A percentile compares a stretch with the other conserved stretches of the same genome.
These are phyloP conservation scores for Chinchilla lanigera DNA, from an alignment of 2,113 vertebrate genomes.

Conservation along the genomic window DNA sequence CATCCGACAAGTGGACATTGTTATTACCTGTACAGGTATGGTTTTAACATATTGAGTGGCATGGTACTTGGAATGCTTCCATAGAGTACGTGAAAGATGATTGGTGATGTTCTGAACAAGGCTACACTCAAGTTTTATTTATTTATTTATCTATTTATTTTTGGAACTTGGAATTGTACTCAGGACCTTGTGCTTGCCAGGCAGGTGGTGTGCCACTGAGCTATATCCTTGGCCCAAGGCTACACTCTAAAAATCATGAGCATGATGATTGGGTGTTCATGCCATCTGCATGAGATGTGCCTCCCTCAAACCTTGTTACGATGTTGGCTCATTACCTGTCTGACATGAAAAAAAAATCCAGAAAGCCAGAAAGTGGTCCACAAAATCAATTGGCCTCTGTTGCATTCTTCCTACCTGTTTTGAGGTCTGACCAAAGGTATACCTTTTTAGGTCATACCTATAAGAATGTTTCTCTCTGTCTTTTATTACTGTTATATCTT, in stretches of 20 bases:
- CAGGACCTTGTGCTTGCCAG: no score
- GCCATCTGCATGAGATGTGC: no score
- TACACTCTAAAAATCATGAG: no score
- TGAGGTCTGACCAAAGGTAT: not conserved
- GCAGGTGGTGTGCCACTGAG: no score
- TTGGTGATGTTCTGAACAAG: slow-evolving; percentile 47
- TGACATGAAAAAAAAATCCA: not conserved
- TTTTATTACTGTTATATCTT: not conserved
- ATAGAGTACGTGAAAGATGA: slow-evolving; percentile 18
- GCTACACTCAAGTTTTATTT: not conserved
- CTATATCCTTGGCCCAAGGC: no score
- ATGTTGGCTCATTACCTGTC: no score
- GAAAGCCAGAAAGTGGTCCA: not conserved
- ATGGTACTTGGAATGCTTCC: not conserved
- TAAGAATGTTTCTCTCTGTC: not conserved
- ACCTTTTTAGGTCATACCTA: not conserved
- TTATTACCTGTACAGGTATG: slow-evolving; percentile 98
- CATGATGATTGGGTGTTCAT: no score
- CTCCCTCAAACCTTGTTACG: no score
- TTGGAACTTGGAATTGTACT: no score
- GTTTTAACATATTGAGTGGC: not conserved
- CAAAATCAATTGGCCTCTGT: not conserved
- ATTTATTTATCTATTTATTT: no score
- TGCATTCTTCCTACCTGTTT: not conserved
- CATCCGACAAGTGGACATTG: slow-evolving; percentile 98